Conservation (phyloP, 2,797 vertebrate species). For the Gymnoscopelus microlampas region DNA sequence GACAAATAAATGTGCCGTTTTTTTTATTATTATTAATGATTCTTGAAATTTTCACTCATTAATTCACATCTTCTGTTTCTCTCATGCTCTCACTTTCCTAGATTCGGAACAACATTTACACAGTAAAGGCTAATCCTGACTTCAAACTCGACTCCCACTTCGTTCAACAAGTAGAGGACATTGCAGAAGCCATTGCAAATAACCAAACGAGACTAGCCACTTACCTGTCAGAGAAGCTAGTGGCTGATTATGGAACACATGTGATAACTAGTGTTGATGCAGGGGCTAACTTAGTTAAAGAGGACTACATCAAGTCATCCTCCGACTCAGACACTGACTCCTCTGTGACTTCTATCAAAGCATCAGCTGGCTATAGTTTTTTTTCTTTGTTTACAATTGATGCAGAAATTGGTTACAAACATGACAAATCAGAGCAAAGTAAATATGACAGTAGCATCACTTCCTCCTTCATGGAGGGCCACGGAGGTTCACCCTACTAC, state of each 20-base stretch:
- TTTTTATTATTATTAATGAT: too few relatives aligned
- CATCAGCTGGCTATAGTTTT: constrained; percentile 81
- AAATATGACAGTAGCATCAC: constrained; percentile 54
- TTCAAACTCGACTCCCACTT: constrained; percentile 84
- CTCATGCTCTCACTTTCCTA: constrained; percentile 26
- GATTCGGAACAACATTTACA: constrained; percentile 88
- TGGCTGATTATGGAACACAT: constrained; percentile 91
- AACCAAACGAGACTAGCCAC: constrained; percentile 86
- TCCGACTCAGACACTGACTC: constrained; percentile 77
- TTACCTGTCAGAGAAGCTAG: constrained; percentile 87
- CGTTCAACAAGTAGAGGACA: constrained; percentile 78
- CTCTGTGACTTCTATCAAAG: constrained; percentile 61
- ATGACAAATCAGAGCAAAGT: constrained; percentile 83
- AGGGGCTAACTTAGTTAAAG: constrained; percentile 85
- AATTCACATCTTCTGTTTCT: constrained; percentile 18
- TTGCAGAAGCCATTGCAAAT: constrained; percentile 87
- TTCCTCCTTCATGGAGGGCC: constrained; percentile 82
- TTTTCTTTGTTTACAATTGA: constrained; percentile 43
- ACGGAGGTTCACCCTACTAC: constrained; percentile 86
- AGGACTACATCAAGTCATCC: constrained; percentile 86
- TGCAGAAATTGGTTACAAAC: too few relatives aligned
- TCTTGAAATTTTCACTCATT: too few relatives aligned
- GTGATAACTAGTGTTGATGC: constrained; percentile 86
- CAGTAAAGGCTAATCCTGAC: constrained; percentile 80
- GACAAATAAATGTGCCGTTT: neutral